phyloP scores from a whole-genome alignment of 2,113 vertebrate species.

The Donacobius atricapilla region DNA sequence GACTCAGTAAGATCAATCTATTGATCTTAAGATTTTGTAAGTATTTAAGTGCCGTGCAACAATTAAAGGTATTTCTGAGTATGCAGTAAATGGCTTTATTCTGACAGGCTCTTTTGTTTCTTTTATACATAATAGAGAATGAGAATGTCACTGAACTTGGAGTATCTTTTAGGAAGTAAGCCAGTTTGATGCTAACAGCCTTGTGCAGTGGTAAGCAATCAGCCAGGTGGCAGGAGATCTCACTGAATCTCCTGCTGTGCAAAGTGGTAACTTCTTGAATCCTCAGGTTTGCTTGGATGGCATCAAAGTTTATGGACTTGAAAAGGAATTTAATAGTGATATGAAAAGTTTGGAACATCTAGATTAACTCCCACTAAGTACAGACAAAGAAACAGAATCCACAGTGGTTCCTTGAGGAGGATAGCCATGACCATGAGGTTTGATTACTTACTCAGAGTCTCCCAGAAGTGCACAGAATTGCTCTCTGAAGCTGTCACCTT shows the following conservation, averaged over 20 bases:
- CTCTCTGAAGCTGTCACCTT: not conserved
- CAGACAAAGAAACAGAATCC: not conserved
- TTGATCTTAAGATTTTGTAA: conserved; percentile 37
- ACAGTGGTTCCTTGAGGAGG: not conserved
- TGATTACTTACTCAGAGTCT: not conserved
- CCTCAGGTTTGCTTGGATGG: not conserved
- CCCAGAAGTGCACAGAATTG: not conserved
- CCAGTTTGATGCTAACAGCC: not conserved
- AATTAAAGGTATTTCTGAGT: conserved; percentile 38
- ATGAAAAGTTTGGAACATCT: not conserved
- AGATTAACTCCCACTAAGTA: not conserved
- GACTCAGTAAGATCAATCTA: conserved; percentile 29
- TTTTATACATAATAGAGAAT: not conserved
- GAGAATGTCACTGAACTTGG: not conserved
- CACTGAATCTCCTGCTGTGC: not conserved
- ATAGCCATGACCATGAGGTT: not conserved
- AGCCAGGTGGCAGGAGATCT: not conserved
- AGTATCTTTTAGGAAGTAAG: not conserved
- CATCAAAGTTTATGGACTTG: not conserved
- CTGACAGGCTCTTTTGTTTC: conserved; percentile 1
- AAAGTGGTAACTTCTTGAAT: not conserved
- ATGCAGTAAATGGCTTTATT: not conserved
- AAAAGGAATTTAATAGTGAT: not conserved
- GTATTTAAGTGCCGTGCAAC: conserved; percentile 31
- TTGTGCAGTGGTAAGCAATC: not conserved